Evolutionary conservation across 2,113 vertebrate genomes (phyloP), one percentile per base, ranked within the genome.

Genomic region (Cygnus buccinator): DNA sequence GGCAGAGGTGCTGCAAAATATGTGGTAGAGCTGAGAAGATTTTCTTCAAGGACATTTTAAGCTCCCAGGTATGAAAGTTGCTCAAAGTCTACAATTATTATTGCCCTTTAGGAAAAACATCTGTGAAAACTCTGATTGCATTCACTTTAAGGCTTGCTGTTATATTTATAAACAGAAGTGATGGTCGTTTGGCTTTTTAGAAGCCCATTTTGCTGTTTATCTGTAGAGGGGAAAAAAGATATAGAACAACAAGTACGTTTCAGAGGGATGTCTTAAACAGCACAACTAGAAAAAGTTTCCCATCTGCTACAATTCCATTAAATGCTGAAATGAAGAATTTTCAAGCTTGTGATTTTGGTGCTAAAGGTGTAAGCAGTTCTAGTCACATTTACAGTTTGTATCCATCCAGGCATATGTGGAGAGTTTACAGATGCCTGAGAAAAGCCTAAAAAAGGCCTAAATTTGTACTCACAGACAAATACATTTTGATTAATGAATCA

Each of bases 21-120:
- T 2, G 29, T 63, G 82, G 73, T 79, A 85, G 70, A 73, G 71
- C 84, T 70, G 75, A 89, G 65, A 59, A 94, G 93, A 80, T 94
- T 94, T 94, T 97, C 87, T 91, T 83, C 87, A 94, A 94, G 95
- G 93, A 78, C 55, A 25, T 96, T 89, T 85, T 82, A 84, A 74
- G 93, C 92, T 95, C 28, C 25, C 90, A 97, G 96, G 92, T 94
- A 95, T 81, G 66, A 95, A 95, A 95, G 70, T 89, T 74, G 89
- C 93, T 94, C 70, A 54, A 86, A 96, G 25, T 48, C 72, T 71
- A 2, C 66, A 61, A 65, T 93, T 95, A 90, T 90, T 94, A 72
- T 70, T 95, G 80, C 78, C 96, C 91, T 97, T 95, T 74, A 95
- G 95, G 95, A 97, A 96, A 81, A 52, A 77, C 93, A 95, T 87